Evolutionary conservation across 1,140 invertebrate species (phyloP).

Genomic region (Goniozus legneri): DNA sequence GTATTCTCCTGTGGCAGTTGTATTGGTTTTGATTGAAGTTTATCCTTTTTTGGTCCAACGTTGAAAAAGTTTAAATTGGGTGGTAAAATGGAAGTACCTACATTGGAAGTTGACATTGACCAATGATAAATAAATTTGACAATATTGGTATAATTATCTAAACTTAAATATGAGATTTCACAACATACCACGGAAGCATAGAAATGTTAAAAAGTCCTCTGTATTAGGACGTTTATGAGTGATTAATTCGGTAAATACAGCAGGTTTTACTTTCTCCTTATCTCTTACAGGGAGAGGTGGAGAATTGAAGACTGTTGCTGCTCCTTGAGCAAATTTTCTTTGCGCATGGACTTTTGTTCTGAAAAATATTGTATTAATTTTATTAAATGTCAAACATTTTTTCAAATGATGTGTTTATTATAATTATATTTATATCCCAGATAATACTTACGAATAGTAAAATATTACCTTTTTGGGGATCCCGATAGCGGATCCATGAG

Average conservation of each 20-base stretch:
- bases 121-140: not conserved
- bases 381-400: conserved; percentile 6
- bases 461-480: conserved; percentile 55
- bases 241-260: conserved; percentile 57
- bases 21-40: conserved; percentile 29
- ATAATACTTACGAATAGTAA: conserved; percentile 4
- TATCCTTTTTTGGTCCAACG: conserved; percentile 45
- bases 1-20: conserved; percentile 12
- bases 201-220: conserved; percentile 86
- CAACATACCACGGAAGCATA: conserved; percentile 78
- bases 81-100: conserved; percentile 70
- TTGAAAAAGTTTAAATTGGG: conserved; percentile 75
- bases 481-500: conserved; percentile 50
- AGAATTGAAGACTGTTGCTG: conserved; percentile 45
- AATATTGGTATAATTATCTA: conserved; percentile 5
- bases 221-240: conserved; percentile 76
- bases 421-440: not conserved
- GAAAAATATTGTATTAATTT: conserved; percentile 25
- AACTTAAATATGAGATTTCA: conserved; percentile 3
- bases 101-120: conserved; percentile 10
- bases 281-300: conserved; percentile 60
- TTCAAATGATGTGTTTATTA: conserved; percentile 9
- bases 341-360: conserved; percentile 82
- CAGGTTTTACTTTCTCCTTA: conserved; percentile 53
- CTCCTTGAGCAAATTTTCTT: conserved; percentile 86